Percentiles rank a stretch among this genome's conserved stretches.
phyloP scores from a whole-genome alignment of 2,888 invertebrate species.

The Lepetodrilus schrolli region DNA sequence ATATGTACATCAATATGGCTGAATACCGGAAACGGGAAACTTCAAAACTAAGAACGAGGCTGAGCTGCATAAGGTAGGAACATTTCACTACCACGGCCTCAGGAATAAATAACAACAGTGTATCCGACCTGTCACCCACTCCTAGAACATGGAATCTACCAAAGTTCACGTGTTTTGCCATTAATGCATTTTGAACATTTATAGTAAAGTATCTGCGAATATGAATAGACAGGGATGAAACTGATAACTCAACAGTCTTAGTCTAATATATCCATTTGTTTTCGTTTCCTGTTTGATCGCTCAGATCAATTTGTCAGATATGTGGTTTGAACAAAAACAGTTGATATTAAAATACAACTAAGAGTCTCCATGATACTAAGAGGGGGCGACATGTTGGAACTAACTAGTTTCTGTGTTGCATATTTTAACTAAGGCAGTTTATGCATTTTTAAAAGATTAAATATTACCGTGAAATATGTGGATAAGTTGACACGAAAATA shows the following conservation, averaged over 20 bases:
- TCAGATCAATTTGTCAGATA: too few species aligned
- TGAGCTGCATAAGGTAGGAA: slow-evolving; percentile 20
- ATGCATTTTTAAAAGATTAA: slow-evolving; percentile 12
- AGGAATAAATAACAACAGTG: slow-evolving; percentile 2
- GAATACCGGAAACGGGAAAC: slow-evolving; percentile 22
- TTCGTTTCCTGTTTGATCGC: too few species aligned
- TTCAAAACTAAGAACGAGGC: slow-evolving; percentile 3
- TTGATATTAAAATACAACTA: too few species aligned
- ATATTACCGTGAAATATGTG: slow-evolving; percentile 11
- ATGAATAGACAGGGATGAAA: neutral
- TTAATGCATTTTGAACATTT: too few species aligned
- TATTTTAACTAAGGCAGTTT: slow-evolving; percentile 23
- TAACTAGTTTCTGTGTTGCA: slow-evolving; percentile 16
- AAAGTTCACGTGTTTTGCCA: too few species aligned
- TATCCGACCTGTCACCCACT: slow-evolving; percentile 6
- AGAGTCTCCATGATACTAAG: too few species aligned
- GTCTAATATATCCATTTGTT: too few species aligned
- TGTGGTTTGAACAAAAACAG: too few species aligned
- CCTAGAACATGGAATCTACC: too few species aligned
- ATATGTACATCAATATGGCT: slow-evolving; percentile 21
- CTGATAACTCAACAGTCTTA: too few species aligned
- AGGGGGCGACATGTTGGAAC: slow-evolving; percentile 2
- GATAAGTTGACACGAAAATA: too few species aligned
- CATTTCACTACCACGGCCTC: slow-evolving; percentile 5
- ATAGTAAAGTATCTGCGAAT: too few species aligned